These are phyloP conservation scores for Drosophila santomea DNA, from an alignment of 1,140 invertebrate species.

Conservation along the genomic window DNA sequence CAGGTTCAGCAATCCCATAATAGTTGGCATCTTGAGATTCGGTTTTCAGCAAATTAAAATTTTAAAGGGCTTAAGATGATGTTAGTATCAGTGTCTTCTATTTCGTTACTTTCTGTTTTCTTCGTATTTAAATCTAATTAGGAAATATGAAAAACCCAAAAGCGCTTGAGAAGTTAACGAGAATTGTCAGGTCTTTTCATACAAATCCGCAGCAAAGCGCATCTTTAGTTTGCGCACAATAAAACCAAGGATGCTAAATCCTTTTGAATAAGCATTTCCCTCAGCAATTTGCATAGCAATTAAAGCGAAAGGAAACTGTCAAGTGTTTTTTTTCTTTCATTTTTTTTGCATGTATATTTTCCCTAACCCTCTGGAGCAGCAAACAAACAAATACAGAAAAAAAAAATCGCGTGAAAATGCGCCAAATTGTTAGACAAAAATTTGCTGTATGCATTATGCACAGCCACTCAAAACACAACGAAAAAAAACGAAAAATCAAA, in stretches of 20 bases:
- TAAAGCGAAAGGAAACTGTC: conserved; percentile 63
- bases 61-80: too few relatives aligned
- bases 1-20: too few relatives aligned
- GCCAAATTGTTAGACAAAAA: conserved; percentile 77
- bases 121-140: background rate
- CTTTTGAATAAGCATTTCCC: conserved; percentile 4
- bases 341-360: background rate
- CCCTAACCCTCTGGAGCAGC: conserved; percentile 14
- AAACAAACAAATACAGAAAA: conserved; percentile 57
- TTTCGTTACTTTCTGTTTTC: too few relatives aligned
- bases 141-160: background rate
- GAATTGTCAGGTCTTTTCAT: conserved; percentile 7
- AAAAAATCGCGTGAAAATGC: conserved; percentile 76
- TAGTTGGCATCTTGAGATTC: background rate
- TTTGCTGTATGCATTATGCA: conserved; percentile 70
- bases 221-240: background rate
- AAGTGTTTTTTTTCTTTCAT: conserved; percentile 47
- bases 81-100: too few relatives aligned
- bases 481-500: background rate
- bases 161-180: conserved; percentile 5
- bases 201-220: background rate
- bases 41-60: background rate
- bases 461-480: conserved; percentile 17
- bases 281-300: conserved; percentile 72
- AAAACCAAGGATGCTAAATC: background rate